Base-by-base conservation (phyloP, 2,797 vertebrate genomes). In the Molossus molossus region DNA sequence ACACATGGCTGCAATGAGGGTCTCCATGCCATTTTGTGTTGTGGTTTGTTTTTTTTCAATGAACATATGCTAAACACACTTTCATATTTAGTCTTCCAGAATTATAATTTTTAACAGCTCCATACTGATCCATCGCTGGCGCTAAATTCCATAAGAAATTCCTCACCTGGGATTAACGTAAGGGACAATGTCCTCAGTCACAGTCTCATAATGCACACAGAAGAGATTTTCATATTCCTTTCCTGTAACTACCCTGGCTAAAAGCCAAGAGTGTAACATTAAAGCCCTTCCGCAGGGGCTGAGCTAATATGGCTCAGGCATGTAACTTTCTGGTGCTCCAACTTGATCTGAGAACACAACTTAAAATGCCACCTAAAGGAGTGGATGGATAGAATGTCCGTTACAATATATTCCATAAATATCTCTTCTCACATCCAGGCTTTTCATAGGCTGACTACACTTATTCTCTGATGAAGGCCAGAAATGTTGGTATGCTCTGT, bases 291-390 rank as follows among this genome's bases (percentile, higher is more conserved):
- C 96, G 62, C 72, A 90, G 62, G 65, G 45, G 50, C 95, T 64
- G 50, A 95, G 76, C 84, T 96, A 91, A 94, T 81, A 95, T 82
- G 87, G 67, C 76, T 90, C 57, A 93, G 91, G 90, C 93, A 87
- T 85, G 93, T 93, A 97, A 96, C 67, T 87, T 96, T 96, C 87
- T 96, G 94, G 76, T 77, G 67, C 45, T 95, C 84, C 96, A 96
- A 91, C 87, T 90, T 93, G 94, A 94, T 96, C 79, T 94, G 93
- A 95, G 83, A 90, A 97, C 76, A 96, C 91, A 97, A 97, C 53
- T 91, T 97, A 97, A 97, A 97, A 96, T 97, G 97, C 93, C 94
- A 94, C 77, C 25, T 92, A 94, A 96, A 97, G 81, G 62, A 96
- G 90, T 87, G 84, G 76, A 95, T 94, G 81, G 94, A 94, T 96